These are phyloP conservation scores for Furnarius figulus DNA, from an alignment of 2,113 vertebrate genomes.

Conservation along the genomic window DNA sequence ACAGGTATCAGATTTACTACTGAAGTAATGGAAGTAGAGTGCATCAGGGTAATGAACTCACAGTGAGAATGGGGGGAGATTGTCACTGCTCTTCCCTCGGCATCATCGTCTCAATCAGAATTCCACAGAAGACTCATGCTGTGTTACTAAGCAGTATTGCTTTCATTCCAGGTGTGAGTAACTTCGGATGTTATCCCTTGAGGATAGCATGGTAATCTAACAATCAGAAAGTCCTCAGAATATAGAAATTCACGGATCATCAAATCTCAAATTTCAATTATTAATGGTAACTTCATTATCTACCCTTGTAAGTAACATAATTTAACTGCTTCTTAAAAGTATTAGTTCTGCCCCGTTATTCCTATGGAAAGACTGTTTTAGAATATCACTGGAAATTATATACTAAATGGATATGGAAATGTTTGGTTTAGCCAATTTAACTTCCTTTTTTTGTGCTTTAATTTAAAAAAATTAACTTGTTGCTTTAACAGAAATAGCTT, in stretches of 20 bases:
- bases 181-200: neutral
- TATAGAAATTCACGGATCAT: neutral
- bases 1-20: neutral
- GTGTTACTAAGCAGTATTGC: neutral
- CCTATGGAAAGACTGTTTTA: neutral
- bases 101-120: neutral
- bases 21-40: neutral
- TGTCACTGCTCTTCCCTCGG: neutral
- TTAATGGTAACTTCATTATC: neutral
- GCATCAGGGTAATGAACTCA: neutral
- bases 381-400: neutral
- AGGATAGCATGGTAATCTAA: neutral
- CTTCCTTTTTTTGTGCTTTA: neutral
- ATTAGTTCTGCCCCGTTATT: neutral
- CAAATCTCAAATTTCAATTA: neutral
- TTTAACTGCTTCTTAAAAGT: neutral
- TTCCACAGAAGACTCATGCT: neutral
- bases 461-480: neutral
- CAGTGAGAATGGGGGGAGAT: neutral
- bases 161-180: neutral
- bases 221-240: neutral
- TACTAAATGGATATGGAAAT: neutral
- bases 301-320: neutral
- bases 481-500: neutral
- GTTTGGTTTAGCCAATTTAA: neutral